Evolutionary conservation across 2,113 vertebrate genomes (phyloP), one percentile per base, ranked within the genome.

Genomic region (Triplophysa dalaica): DNA sequence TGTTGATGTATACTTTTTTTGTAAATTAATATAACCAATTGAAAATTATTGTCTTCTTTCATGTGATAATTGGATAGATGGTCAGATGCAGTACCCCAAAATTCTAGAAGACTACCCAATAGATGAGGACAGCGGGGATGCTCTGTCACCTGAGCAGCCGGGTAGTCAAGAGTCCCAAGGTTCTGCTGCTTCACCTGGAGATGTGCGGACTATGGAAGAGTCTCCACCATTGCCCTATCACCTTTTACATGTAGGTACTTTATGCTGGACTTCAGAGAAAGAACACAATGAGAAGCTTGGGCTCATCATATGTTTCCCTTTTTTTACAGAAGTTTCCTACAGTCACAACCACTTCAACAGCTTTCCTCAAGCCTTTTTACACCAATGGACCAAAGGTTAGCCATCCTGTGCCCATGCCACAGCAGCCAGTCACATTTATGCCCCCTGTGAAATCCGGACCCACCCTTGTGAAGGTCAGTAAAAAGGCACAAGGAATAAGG

Each of bases 81-180:
- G 95, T 64, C 94, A 99, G 86, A 95, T 97, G 72, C 94, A 93
- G 87, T 98, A 94, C 79, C 93, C 95, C 56, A 96, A 95, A 72
- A 91, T 90, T 85, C 85, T 93, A 84, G 94, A 95, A 3, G 92
- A 93, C 61, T 95, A 94, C 88, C 95, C 94, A 24, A 88, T 96
- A 87, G 97, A 99, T 65, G 98, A 99, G 85, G 97, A 99, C 90
- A 98, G 98, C 86, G 92, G 94, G 4, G 98, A 99, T 2, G 95
- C 96, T 33, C 85, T 97, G 85, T 99, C 97, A 79, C 98, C 98
- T 0, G 98, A 99, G 87, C 96, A 97, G 74, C 98, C 97, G 0
- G 96, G 94, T 43, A 98, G 96, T 90, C 98, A 99, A 86, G 98
- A 98, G 88, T 98, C 98, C 1, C 96, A 96, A 85, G 89, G 91